phyloP scores from a whole-genome alignment of 1,140 invertebrate species.

The Orchestia grillus region DNA sequence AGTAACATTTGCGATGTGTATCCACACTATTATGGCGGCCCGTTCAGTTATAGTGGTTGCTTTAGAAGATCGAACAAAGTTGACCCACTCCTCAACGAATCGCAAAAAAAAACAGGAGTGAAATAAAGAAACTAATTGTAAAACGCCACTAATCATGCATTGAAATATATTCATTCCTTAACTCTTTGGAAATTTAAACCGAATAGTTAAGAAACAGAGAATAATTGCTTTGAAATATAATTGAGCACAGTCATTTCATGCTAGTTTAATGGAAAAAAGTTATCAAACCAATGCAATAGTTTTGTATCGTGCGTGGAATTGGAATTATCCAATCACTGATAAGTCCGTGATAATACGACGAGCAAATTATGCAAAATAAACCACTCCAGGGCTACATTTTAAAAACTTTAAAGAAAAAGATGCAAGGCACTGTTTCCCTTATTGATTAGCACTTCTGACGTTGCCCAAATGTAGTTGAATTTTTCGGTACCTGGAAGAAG shows the following conservation, averaged over 20 bases:
- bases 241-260: neutral
- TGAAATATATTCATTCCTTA: neutral
- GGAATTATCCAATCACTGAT: neutral
- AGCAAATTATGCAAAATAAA: neutral
- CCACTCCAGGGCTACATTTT: neutral
- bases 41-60: neutral
- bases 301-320: no score
- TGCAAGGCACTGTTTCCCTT: neutral
- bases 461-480: neutral
- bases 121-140: neutral
- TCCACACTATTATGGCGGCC: neutral
- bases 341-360: neutral
- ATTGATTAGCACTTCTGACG: neutral
- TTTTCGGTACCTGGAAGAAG: neutral
- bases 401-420: neutral
- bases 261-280: neutral
- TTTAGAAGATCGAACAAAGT: neutral
- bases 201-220: neutral
- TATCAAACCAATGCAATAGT: neutral
- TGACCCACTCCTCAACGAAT: neutral
- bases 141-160: neutral
- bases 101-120: neutral
- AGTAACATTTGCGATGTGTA: neutral
- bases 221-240: neutral
- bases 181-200: neutral